Evolutionary conservation across 2,888 invertebrate genomes (phyloP).

Genomic region (Polydrusus cervinus): DNA sequence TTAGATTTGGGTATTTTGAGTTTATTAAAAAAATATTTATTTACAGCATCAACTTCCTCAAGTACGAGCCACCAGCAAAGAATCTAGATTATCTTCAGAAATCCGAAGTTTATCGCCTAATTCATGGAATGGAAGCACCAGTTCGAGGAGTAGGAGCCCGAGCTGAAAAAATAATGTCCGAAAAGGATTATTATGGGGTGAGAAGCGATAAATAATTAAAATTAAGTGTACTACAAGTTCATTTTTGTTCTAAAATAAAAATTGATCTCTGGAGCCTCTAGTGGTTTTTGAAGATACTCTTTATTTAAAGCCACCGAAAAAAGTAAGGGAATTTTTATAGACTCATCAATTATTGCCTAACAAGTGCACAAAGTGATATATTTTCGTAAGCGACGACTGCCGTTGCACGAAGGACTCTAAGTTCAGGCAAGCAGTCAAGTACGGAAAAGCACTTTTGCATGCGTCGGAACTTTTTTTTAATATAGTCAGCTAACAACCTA

Average conservation of each 20-base stretch:
- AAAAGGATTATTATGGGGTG: conserved; percentile 74
- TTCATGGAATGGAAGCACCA: conserved; percentile 83
- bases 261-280: too few species aligned
- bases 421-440: background rate
- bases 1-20: background rate
- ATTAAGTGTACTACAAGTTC: too few species aligned
- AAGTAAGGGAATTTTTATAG: too few species aligned
- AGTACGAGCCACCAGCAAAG: conserved; percentile 87
- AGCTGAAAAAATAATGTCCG: conserved; percentile 78
- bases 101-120: conserved; percentile 86
- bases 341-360: too few species aligned
- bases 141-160: conserved; percentile 79
- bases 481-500: too few species aligned
- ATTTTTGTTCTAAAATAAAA: too few species aligned
- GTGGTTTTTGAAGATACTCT: too few species aligned
- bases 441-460: too few species aligned
- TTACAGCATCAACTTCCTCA: conserved; percentile 92
- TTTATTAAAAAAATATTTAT: conserved; percentile 10
- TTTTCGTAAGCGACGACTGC: background rate
- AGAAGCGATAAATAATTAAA: background rate
- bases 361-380: too few species aligned
- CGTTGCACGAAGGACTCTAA: background rate
- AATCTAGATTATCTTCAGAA: conserved; percentile 83
- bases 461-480: too few species aligned
- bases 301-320: too few species aligned